These are phyloP conservation scores for Tenebrosternarchus preto DNA, from an alignment of 2,113 vertebrate genomes.

Conservation along the genomic window DNA sequence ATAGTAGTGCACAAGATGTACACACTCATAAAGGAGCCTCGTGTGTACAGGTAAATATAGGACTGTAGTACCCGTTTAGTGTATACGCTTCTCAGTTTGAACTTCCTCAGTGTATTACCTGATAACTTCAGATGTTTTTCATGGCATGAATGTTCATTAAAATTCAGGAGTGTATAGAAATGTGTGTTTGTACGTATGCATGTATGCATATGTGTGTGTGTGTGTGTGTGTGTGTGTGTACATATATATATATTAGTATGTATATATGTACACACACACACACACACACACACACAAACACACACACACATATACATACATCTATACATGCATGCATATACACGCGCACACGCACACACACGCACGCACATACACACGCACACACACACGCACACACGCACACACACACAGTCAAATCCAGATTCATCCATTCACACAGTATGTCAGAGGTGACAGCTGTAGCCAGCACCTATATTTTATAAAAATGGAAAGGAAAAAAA, in stretches of 20 bases:
- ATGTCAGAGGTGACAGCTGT: slow-evolving; percentile 54
- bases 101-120: slow-evolving; percentile 75
- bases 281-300: too few relatives aligned
- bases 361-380: too few relatives aligned
- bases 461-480: slow-evolving; percentile 58
- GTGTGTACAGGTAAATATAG: slow-evolving; percentile 62
- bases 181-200: slow-evolving; percentile 46
- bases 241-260: too few relatives aligned
- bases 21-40: slow-evolving; percentile 48
- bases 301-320: too few relatives aligned
- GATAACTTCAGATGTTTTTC: slow-evolving; percentile 68
- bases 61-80: slow-evolving; percentile 80
- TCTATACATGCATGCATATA: too few relatives aligned
- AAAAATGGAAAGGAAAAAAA: slow-evolving; percentile 56
- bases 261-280: too few relatives aligned
- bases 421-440: slow-evolving; percentile 24
- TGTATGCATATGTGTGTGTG: too few relatives aligned
- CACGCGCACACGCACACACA: too few relatives aligned
- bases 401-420: slow-evolving; percentile 52
- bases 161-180: slow-evolving; percentile 61
- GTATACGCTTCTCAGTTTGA: slow-evolving; percentile 65
- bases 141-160: slow-evolving; percentile 54
- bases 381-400: too few relatives aligned
- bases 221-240: too few relatives aligned
- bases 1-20: slow-evolving; percentile 73